Percentiles rank a stretch among this genome's conserved stretches.
Conservation (phyloP, 2,113 vertebrate genomes). For the Grammomys surdaster region DNA sequence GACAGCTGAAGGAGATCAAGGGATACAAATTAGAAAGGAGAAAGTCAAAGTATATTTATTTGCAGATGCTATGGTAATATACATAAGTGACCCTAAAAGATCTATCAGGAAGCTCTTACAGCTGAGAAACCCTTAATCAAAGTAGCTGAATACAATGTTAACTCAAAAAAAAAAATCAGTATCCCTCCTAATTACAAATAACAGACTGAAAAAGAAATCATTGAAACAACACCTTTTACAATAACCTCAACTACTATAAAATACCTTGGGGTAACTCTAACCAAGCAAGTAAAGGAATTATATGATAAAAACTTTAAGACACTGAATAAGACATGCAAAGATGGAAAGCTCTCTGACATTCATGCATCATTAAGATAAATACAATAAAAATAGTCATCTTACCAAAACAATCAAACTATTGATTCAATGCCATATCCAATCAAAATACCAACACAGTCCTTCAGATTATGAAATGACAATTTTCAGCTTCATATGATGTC, state of each 20-base stretch:
- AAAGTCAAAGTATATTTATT: neutral
- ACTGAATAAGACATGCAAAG: neutral
- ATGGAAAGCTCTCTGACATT: neutral
- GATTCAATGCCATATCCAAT: neutral
- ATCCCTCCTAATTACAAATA: neutral
- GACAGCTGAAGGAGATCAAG: neutral
- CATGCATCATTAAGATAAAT: neutral
- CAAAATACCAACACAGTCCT: neutral
- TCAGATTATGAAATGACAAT: neutral
- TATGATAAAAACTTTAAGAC: neutral
- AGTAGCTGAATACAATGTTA: neutral
- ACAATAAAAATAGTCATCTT: neutral
- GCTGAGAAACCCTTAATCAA: neutral
- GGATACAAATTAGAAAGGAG: neutral
- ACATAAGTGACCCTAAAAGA: neutral
- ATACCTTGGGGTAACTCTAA: neutral
- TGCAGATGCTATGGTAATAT: neutral
- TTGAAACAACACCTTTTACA: neutral
- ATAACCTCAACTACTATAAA: neutral
- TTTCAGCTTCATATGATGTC: neutral
- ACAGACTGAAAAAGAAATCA: neutral
- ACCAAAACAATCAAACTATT: neutral
- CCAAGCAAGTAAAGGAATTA: neutral
- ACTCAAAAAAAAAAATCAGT: neutral
- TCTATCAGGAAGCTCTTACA: neutral